Evolutionary conservation across 2,888 invertebrate species (phyloP).

Genomic region (Ischnus inquisitorius): DNA sequence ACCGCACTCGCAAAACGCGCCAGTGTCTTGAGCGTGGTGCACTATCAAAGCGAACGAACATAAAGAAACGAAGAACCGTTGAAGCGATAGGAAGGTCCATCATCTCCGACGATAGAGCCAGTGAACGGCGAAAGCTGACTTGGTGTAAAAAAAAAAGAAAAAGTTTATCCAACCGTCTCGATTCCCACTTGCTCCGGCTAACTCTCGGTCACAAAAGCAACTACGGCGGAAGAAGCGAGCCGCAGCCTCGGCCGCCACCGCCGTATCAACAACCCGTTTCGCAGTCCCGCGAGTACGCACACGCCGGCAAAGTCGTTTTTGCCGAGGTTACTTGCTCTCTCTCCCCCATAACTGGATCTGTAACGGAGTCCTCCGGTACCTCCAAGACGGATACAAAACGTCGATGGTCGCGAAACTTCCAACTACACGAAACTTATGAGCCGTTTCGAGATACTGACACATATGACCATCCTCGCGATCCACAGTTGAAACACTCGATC

Average conservation of each 20-base stretch:
- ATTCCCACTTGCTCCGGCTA: background rate
- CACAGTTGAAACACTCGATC: background rate
- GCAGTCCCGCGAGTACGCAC: background rate
- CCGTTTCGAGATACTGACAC: background rate
- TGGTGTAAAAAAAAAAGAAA: background rate
- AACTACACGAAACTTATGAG: background rate
- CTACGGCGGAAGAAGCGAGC: constrained; percentile 3
- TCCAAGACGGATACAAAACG: constrained; percentile 31
- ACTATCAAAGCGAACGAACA: background rate
- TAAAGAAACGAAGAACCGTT: background rate
- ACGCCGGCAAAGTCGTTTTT: background rate
- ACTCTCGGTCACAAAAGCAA: constrained; percentile 17
- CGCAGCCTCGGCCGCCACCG: constrained; percentile 4
- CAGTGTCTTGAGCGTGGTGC: no score
- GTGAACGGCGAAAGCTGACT: background rate
- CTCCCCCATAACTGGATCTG: constrained; percentile 73
- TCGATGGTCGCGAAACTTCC: background rate
- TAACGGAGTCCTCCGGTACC: constrained; percentile 70
- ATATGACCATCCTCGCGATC: background rate
- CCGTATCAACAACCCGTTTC: background rate
- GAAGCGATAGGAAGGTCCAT: background rate
- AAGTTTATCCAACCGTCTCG: constrained; percentile 10
- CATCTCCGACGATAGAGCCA: background rate
- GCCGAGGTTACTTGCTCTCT: constrained; percentile 64
- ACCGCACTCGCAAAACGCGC: no score